These are phyloP conservation scores for Fregetta grallaria DNA, from an alignment of 2,113 vertebrate genomes.

Conservation along the genomic window DNA sequence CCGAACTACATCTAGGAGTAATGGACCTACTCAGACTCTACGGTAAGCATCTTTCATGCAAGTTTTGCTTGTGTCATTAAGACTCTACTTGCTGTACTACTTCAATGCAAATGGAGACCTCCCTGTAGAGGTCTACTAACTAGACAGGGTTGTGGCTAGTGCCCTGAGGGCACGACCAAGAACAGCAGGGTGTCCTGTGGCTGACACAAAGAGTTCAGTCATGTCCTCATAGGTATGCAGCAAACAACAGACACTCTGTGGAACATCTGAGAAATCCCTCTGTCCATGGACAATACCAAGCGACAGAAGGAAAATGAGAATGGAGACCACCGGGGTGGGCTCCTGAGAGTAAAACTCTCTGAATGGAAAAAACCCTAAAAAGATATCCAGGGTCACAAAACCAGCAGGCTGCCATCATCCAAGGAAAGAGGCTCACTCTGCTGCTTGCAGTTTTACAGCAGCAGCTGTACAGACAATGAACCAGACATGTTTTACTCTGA, in stretches of 20 bases:
- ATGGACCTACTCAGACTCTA: background rate
- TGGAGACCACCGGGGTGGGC: background rate
- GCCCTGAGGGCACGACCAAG: background rate
- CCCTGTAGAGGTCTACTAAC: background rate
- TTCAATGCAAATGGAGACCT: background rate
- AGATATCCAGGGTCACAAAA: background rate
- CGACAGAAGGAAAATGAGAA: background rate
- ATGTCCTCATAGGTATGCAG: background rate
- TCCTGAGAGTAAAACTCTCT: background rate
- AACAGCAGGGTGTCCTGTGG: background rate
- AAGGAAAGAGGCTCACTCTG: background rate
- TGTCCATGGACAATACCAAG: background rate
- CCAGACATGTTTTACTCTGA: background rate
- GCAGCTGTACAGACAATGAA: background rate
- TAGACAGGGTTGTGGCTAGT: background rate
- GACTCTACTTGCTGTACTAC: background rate
- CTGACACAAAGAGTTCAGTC: background rate
- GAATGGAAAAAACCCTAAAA: background rate
- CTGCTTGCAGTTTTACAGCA: background rate
- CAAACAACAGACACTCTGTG: background rate
- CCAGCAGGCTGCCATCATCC: background rate
- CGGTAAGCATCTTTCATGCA: background rate
- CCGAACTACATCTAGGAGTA: background rate
- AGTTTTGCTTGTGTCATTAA: background rate
- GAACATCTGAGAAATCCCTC: background rate